Percentiles rank a stretch among this genome's conserved stretches.
Conservation (phyloP, 2,113 vertebrate genomes). For the Heterocephalus glaber region DNA sequence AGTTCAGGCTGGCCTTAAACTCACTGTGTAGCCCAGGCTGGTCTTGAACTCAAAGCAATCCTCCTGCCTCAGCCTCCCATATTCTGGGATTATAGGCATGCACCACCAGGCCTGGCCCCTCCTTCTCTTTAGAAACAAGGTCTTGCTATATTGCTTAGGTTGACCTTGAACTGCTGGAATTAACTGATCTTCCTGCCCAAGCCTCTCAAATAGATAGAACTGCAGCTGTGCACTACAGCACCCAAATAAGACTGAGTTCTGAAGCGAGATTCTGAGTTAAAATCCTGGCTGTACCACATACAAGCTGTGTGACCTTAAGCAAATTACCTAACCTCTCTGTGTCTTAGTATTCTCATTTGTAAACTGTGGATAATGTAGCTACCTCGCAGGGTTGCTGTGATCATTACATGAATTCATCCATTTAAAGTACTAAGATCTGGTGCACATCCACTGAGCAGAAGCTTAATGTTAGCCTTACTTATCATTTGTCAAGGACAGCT, state of each 20-base stretch:
- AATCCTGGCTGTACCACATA: not conserved
- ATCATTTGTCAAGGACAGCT: not conserved
- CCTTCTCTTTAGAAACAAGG: not conserved
- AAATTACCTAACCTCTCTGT: conserved; percentile 10
- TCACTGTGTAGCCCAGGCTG: not conserved
- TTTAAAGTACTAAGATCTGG: not conserved
- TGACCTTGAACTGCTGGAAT: not conserved
- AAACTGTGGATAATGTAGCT: not conserved
- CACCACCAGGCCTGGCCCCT: not conserved
- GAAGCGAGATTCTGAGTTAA: not conserved
- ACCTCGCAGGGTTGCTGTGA: not conserved
- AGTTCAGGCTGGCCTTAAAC: not conserved
- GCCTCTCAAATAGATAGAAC: not conserved
- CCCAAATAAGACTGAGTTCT: not conserved
- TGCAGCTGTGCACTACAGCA: not conserved
- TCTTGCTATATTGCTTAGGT: not conserved
- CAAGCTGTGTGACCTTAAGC: not conserved
- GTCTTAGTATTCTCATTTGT: not conserved
- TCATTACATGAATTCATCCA: not conserved
- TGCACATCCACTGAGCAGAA: not conserved
- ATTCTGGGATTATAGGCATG: not conserved
- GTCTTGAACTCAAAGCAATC: not conserved
- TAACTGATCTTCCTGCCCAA: not conserved
- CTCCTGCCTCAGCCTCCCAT: not conserved
- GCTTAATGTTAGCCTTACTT: not conserved